Evolutionary conservation across 2,888 invertebrate species (phyloP).

Genomic region (Luperina nickerlii): DNA sequence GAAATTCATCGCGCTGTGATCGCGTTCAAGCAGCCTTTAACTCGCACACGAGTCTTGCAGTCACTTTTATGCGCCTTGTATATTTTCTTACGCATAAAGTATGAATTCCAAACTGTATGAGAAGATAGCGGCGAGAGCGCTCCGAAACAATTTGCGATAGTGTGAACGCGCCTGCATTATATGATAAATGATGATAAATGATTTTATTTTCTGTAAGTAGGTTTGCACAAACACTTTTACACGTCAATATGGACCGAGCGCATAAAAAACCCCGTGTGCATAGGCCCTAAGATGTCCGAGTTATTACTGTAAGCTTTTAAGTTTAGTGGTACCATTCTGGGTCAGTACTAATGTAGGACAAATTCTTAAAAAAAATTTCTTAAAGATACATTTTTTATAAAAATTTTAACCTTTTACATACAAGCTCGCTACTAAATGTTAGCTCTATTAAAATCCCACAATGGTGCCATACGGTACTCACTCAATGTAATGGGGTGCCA

Average conservation of each 20-base stretch:
- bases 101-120: background rate
- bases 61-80: background rate
- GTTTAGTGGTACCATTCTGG: conserved; percentile 3
- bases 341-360: background rate
- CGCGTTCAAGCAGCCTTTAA: background rate
- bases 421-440: conserved; percentile 5
- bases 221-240: too few species aligned
- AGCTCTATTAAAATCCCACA: conserved; percentile 40
- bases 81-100: background rate
- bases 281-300: background rate
- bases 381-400: background rate
- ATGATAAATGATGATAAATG: too few species aligned
- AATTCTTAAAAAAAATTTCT: background rate
- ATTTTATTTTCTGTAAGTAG: too few species aligned
- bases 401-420: background rate
- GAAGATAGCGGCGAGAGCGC: background rate
- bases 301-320: conserved; percentile 28
- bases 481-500: conserved; percentile 24
- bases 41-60: too few species aligned
- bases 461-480: conserved; percentile 22
- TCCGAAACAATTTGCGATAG: background rate
- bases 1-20: too few species aligned
- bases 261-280: background rate
- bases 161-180: background rate
- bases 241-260: too few species aligned